Percentiles rank a stretch among this genome's conserved stretches.
Conservation (phyloP, 2,797 vertebrate species). For the Gobio occitaniae region DNA sequence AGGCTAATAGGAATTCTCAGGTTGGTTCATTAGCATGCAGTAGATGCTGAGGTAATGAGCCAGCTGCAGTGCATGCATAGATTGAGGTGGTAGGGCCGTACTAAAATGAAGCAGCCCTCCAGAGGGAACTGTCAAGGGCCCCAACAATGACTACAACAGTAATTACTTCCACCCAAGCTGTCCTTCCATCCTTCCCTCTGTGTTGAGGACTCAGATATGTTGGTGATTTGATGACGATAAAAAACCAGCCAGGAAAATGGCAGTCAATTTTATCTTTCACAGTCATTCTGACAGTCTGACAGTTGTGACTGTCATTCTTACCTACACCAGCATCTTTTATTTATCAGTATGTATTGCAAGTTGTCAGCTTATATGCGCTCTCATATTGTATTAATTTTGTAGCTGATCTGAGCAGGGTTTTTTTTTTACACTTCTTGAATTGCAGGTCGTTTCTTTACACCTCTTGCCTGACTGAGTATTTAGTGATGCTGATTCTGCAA, state of each 20-base stretch:
- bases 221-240: slow-evolving; percentile 25
- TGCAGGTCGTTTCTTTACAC: slow-evolving; percentile 13
- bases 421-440: background rate
- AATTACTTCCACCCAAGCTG: slow-evolving; percentile 66
- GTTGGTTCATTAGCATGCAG: slow-evolving; percentile 71
- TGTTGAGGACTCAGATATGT: slow-evolving; percentile 19
- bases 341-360: slow-evolving; percentile 3
- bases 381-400: slow-evolving; percentile 16
- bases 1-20: slow-evolving; percentile 71
- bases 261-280: slow-evolving; percentile 20
- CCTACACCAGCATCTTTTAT: slow-evolving; percentile 30
- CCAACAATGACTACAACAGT: slow-evolving; percentile 69
- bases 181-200: slow-evolving; percentile 48
- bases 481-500: slow-evolving; percentile 4
- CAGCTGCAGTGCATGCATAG: slow-evolving; percentile 74
- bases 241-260: slow-evolving; percentile 15
- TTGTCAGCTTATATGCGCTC: background rate
- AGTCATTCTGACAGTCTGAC: slow-evolving; percentile 12
- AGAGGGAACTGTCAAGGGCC: slow-evolving; percentile 72
- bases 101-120: slow-evolving; percentile 73
- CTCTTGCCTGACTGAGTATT: slow-evolving; percentile 9
- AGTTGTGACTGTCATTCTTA: slow-evolving; percentile 11
- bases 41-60: slow-evolving; percentile 72
- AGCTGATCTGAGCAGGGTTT: background rate
- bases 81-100: slow-evolving; percentile 73